Evolutionary conservation across 2,888 invertebrate species (phyloP).

Genomic region (Drosophila villosipedis): DNA sequence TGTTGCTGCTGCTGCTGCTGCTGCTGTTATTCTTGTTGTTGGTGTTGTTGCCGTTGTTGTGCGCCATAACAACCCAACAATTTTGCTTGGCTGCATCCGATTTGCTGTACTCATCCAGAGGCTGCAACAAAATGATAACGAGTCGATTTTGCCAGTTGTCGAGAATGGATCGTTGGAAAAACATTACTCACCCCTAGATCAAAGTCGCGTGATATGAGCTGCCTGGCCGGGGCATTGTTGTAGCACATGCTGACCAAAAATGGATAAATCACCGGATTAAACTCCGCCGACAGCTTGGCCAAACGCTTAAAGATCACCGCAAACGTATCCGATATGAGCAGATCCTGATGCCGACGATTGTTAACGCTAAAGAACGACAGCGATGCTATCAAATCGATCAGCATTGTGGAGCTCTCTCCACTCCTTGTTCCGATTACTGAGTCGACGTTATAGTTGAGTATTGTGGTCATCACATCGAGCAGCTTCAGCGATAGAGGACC

Average conservation of each 20-base stretch:
- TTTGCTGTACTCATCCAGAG: constrained; percentile 84
- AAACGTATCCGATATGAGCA: constrained; percentile 84
- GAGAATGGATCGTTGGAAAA: not conserved
- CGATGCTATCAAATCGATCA: constrained; percentile 85
- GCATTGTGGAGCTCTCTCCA: constrained; percentile 84
- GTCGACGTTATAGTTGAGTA: constrained; percentile 82
- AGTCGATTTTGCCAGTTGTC: not conserved
- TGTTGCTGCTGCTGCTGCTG: constrained; percentile 20
- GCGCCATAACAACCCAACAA: constrained; percentile 77
- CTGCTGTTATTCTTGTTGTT: constrained; percentile 16
- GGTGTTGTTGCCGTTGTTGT: constrained; percentile 37
- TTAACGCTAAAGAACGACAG: constrained; percentile 85
- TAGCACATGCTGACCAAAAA: constrained; percentile 84
- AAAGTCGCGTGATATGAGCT: constrained; percentile 84
- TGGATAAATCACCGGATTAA: constrained; percentile 85
- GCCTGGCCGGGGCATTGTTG: constrained; percentile 83
- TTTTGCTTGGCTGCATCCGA: constrained; percentile 84
- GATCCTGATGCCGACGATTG: constrained; percentile 84
- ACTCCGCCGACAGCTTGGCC: constrained; percentile 84
- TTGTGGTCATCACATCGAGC: constrained; percentile 84
- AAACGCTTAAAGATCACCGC: constrained; percentile 84
- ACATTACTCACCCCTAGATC: constrained; percentile 82
- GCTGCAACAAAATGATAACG: constrained; percentile 61
- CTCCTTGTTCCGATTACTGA: constrained; percentile 76
- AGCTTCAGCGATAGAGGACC: constrained; percentile 81